These are phyloP conservation scores for Lampris megalopsis DNA, from an alignment of 2,113 vertebrate species.

Conservation along the genomic window DNA sequence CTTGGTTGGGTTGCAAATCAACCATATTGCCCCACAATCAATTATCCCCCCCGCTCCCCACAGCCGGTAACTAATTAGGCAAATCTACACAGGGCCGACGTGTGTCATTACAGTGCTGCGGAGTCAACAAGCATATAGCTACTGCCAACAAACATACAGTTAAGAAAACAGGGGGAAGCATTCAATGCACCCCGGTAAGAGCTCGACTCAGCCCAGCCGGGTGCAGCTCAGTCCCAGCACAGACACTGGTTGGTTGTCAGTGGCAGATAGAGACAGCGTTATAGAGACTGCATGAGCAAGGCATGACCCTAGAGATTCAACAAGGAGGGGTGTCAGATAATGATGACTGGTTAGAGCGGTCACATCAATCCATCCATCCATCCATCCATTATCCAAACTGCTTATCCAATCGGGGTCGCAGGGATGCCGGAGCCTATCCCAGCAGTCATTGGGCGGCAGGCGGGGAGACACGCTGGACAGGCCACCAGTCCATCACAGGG, in stretches of 20 bases:
- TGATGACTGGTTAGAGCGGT: too few relatives aligned
- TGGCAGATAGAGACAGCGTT: neutral
- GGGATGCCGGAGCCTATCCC: too few relatives aligned
- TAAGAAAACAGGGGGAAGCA: slow-evolving; percentile 39
- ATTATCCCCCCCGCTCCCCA: slow-evolving; percentile 62
- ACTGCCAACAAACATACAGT: slow-evolving; percentile 26
- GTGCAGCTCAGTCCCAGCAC: neutral
- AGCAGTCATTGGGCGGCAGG: too few relatives aligned
- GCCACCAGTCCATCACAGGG: too few relatives aligned
- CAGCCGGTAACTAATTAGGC: slow-evolving; percentile 70
- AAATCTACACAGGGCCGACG: slow-evolving; percentile 46
- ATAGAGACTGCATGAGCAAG: neutral
- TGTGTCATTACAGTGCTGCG: slow-evolving; percentile 43
- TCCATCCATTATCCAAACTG: too few relatives aligned
- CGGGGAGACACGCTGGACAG: too few relatives aligned
- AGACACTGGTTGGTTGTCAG: neutral
- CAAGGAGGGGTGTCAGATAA: too few relatives aligned
- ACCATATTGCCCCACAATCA: slow-evolving; percentile 72
- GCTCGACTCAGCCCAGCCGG: neutral
- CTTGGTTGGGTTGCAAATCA: slow-evolving; percentile 78
- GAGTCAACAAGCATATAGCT: slow-evolving; percentile 40
- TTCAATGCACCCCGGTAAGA: neutral
- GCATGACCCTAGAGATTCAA: neutral
- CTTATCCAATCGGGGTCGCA: too few relatives aligned
- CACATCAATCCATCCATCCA: too few relatives aligned